Evolutionary conservation across 2,113 vertebrate genomes (phyloP).

Genomic region (Myrmecophaga tridactyla): DNA sequence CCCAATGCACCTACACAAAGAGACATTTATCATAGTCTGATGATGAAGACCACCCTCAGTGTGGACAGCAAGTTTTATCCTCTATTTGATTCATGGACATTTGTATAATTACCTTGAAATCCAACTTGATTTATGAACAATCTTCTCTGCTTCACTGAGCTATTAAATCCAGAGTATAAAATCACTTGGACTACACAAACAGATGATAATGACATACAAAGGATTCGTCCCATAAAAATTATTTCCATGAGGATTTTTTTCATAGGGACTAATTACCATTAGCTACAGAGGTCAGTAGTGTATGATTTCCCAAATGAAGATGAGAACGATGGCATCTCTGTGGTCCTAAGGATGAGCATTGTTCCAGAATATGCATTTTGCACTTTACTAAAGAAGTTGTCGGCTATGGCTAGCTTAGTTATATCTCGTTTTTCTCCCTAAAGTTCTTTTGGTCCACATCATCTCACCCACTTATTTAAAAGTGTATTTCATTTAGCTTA

Average conservation of each 20-base stretch:
- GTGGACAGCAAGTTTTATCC: not conserved
- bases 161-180: constrained; percentile 29
- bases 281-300: not conserved
- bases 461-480: not conserved
- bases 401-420: not conserved
- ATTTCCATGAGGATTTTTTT: not conserved
- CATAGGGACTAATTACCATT: not conserved
- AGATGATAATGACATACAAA: not conserved
- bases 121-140: constrained; percentile 23
- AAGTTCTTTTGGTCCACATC: not conserved
- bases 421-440: not conserved
- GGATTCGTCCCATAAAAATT: not conserved
- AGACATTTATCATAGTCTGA: constrained; percentile 2
- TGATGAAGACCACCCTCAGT: not conserved
- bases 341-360: not conserved
- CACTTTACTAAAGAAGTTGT: not conserved
- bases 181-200: not conserved
- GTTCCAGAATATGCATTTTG: not conserved
- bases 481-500: not conserved
- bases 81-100: constrained; percentile 17
- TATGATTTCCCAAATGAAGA: not conserved
- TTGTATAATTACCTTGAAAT: constrained; percentile 38
- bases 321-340: not conserved
- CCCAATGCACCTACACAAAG: not conserved
- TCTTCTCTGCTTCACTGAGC: not conserved